Evolutionary conservation across 2,113 vertebrate species (phyloP).

Genomic region (Ameiurus melas): DNA sequence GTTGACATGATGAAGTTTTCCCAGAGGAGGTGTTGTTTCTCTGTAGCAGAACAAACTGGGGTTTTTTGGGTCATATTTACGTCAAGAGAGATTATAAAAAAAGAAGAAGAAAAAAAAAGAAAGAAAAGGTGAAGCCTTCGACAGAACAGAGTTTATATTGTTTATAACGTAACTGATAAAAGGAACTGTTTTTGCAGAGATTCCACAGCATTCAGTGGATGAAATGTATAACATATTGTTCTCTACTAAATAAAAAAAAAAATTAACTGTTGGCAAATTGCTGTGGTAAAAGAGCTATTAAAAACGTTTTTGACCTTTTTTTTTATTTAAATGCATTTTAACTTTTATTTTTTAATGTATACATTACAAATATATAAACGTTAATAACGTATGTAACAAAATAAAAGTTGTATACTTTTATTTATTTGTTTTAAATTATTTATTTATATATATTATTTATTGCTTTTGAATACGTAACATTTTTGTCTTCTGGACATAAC

Average conservation of each 20-base stretch:
- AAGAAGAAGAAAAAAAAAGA: too few species aligned
- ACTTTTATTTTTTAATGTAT: too few species aligned
- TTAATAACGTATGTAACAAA: too few species aligned
- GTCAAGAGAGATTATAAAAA: not conserved
- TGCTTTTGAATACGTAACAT: not conserved
- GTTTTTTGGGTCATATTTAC: not conserved
- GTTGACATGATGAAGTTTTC: not conserved
- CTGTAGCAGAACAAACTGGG: not conserved
- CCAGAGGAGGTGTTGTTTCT: not conserved
- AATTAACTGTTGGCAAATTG: too few species aligned
- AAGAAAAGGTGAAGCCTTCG: not conserved
- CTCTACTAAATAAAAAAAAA: not conserved
- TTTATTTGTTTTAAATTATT: too few species aligned
- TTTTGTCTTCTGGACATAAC: not conserved
- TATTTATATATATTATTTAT: not conserved
- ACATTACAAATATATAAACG: too few species aligned
- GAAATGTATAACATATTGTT: not conserved
- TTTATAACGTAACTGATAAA: not conserved
- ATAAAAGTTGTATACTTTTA: too few species aligned
- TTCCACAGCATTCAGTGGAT: too few species aligned
- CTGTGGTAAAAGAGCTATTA: too few species aligned
- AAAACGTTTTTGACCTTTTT: too few species aligned
- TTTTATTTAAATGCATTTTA: too few species aligned
- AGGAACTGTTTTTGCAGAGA: not conserved
- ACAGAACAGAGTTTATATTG: not conserved